phyloP scores from a whole-genome alignment of 2,888 invertebrate genomes.

The Gonocerus acuteangulatus region DNA sequence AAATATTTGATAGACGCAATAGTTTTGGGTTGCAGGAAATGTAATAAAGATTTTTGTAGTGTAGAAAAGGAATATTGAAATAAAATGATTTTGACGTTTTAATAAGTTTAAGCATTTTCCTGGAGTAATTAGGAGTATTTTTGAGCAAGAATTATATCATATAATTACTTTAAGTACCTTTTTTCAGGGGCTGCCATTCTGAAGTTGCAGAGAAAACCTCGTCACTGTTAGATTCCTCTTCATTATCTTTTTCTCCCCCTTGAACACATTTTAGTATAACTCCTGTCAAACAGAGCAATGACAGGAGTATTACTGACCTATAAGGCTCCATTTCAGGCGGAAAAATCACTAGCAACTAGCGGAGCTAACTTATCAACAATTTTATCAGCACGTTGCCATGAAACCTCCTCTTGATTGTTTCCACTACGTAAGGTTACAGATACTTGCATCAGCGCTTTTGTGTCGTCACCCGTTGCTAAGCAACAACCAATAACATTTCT shows the following conservation, averaged over 20 bases:
- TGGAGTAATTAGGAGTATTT: no score
- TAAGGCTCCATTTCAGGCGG: conserved; percentile 10
- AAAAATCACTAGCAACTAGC: no score
- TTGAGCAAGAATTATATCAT: no score
- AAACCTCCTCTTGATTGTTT: not conserved
- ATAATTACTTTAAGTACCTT: conserved; percentile 30
- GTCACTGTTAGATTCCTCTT: conserved; percentile 13
- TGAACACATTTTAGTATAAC: conserved; percentile 8
- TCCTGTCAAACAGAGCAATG: conserved; percentile 3
- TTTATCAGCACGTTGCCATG: conserved; percentile 17
- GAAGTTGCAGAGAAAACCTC: conserved; percentile 29
- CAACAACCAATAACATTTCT: not conserved
- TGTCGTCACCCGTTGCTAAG: conserved; percentile 16
- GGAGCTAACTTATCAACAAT: not conserved
- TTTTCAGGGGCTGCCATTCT: conserved; percentile 34
- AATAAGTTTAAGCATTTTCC: no score
- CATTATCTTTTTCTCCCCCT: not conserved
- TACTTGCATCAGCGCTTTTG: not conserved
- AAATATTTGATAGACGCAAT: no score
- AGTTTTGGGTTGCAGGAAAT: no score
- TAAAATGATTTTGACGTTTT: no score
- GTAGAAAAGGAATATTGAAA: no score
- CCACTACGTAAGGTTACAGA: conserved; percentile 11
- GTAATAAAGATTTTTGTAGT: no score
- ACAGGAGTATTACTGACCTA: conserved; percentile 5